Conservation (phyloP, 35 echinoderm and acorn worm genomes). For the Lytechinus pictus region DNA sequence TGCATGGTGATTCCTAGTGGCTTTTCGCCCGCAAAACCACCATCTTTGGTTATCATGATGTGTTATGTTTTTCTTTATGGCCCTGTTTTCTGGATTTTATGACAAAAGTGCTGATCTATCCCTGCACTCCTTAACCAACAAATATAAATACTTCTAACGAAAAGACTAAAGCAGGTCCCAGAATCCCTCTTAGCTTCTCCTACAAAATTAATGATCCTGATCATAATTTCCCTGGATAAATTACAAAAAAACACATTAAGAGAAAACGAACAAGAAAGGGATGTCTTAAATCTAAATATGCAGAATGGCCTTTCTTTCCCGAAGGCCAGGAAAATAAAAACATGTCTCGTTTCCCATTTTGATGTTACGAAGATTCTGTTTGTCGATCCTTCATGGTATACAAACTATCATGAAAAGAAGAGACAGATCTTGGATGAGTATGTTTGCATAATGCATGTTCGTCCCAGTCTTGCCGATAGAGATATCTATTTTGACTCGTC, state of each 20-base stretch:
- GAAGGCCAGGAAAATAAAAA: not conserved
- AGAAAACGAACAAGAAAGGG: not conserved
- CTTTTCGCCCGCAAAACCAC: not conserved
- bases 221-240: not conserved
- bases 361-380: not conserved
- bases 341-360: not conserved
- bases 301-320: not conserved
- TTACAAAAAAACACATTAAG: not conserved
- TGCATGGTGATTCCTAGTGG: not conserved
- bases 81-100: not conserved
- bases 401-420: not conserved
- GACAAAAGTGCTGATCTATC: not conserved
- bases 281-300: not conserved
- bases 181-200: no score
- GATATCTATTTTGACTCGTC: not conserved
- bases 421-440: not conserved
- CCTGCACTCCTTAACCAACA: not conserved
- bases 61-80: not conserved
- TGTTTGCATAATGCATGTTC: not conserved
- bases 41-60: not conserved
- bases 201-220: no score
- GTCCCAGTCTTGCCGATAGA: not conserved
- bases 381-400: not conserved
- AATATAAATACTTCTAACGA: not conserved
- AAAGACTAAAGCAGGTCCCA: not conserved